Evolutionary conservation across 2,888 invertebrate species (phyloP), one percentile per base, ranked within the genome.

Genomic region (Plebejus melissa): DNA sequence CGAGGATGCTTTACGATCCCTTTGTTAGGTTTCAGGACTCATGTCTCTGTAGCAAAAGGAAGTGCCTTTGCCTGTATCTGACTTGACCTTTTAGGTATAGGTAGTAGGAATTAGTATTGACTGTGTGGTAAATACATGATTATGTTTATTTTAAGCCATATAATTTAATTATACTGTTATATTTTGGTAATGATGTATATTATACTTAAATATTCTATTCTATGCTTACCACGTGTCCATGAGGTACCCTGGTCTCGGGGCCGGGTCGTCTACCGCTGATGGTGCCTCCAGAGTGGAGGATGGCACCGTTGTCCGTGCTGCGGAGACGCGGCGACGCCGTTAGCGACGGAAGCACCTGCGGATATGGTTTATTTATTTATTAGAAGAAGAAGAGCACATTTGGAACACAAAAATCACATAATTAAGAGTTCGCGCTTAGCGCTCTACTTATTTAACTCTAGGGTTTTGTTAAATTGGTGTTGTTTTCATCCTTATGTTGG

Each of bases 261-360:
- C 84, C 85, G 11, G 94, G 94, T 76, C 94, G 94, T 76, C 96
- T 93, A 4, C 97, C 96, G 81, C 96, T 96, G 85, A 98, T 96
- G 79, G 97, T 97, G 74, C 97, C 97, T 0, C 97, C 97, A 5
- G 96, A 96, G 82, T 96, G 97, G 76, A 98, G 90, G 84, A 97
- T 97, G 82, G 95, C 96, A 74, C 97, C 97, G 89, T 98, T 97
- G 87, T 97, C 96, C 3, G 97, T 97, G 76, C 96, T 95, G 78
- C 97, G 95, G 76, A 98, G 91, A 79, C 95, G 94, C 79, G 96
- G 96, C 11, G 95, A 95, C 82, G 95, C 95, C 74, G 94, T 90
- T 76, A 95, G 89, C 77, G 96, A 95, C 9, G 97, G 97, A 50
- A 97, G 91, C 76, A 97, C 97, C 94, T 96, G 94, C 50, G 0